Evolutionary conservation across 2,797 vertebrate genomes (phyloP).

Genomic region (Danio albolineatus): DNA sequence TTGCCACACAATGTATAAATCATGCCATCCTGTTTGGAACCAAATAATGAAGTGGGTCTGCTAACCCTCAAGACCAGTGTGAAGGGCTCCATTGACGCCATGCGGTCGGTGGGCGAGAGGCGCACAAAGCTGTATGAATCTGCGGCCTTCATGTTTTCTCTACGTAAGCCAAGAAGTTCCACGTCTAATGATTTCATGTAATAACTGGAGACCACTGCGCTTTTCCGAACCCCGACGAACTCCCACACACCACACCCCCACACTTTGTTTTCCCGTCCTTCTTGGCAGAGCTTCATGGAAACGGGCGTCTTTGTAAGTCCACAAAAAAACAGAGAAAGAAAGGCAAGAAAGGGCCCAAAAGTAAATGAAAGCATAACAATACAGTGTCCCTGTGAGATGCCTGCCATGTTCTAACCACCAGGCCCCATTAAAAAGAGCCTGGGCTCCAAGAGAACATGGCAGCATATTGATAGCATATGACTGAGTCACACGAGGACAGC

Average conservation of each 20-base stretch:
- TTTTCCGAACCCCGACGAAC: slow-evolving; percentile 70
- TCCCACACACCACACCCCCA: slow-evolving; percentile 59
- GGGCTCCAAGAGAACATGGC: slow-evolving; percentile 65
- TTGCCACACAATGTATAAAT: too few species aligned
- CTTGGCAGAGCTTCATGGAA: slow-evolving; percentile 80
- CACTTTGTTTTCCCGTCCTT: slow-evolving; percentile 76
- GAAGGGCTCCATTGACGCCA: slow-evolving; percentile 49
- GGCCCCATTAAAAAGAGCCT: slow-evolving; percentile 68
- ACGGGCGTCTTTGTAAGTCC: slow-evolving; percentile 72
- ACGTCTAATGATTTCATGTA: slow-evolving; percentile 64
- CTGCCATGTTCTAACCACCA: slow-evolving; percentile 70
- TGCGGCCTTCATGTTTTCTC: slow-evolving; percentile 58
- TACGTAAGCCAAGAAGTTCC: slow-evolving; percentile 57
- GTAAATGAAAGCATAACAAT: slow-evolving; percentile 69
- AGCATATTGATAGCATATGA: slow-evolving; percentile 74
- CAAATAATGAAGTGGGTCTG: slow-evolving; percentile 21
- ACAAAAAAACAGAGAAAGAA: slow-evolving; percentile 46
- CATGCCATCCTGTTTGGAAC: slow-evolving; percentile 4
- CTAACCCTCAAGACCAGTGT: slow-evolving; percentile 36
- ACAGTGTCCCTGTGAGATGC: slow-evolving; percentile 64
- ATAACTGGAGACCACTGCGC: slow-evolving; percentile 64
- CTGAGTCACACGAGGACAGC: slow-evolving; percentile 70
- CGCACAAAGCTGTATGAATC: slow-evolving; percentile 45
- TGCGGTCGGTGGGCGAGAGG: slow-evolving; percentile 39
- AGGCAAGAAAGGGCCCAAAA: slow-evolving; percentile 53